Evolutionary conservation across 1,140 invertebrate species (phyloP).

Genomic region (Drosophila carrolli): DNA sequence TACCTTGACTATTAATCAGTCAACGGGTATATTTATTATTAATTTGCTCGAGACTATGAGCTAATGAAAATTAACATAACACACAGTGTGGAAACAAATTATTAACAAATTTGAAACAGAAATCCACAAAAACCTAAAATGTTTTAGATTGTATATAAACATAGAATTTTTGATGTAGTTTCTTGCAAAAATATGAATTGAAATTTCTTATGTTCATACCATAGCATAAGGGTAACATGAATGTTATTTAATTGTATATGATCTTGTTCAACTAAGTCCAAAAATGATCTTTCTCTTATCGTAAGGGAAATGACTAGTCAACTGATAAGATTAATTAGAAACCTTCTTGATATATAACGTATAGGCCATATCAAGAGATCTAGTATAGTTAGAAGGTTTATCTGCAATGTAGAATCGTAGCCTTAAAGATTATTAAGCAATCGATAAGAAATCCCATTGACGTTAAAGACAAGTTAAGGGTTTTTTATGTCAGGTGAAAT

Average conservation of each 20-base stretch:
- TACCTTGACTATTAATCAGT: neutral
- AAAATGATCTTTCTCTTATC: neutral
- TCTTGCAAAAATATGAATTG: too few relatives aligned
- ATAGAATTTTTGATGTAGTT: too few relatives aligned
- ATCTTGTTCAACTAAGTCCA: neutral
- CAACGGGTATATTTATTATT: neutral
- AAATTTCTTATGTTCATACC: too few relatives aligned
- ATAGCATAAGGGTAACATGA: too few relatives aligned
- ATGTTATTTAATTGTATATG: too few relatives aligned
- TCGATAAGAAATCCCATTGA: constrained; percentile 28
- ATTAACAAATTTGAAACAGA: too few relatives aligned
- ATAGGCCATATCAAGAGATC: constrained; percentile 6
- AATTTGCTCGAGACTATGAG: too few relatives aligned
- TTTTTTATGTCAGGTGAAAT: constrained; percentile 17
- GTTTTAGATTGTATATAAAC: too few relatives aligned
- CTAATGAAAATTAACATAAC: too few relatives aligned
- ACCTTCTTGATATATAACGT: constrained; percentile 24
- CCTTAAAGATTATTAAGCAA: constrained; percentile 7
- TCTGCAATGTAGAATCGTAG: neutral
- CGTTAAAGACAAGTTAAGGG: constrained; percentile 1
- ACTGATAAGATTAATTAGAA: constrained; percentile 16
- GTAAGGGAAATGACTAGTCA: neutral
- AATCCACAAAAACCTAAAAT: too few relatives aligned
- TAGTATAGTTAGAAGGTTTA: neutral
- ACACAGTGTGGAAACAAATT: too few relatives aligned